Conservation (phyloP, 1,140 invertebrate genomes). For the Drosophila subobscura region DNA sequence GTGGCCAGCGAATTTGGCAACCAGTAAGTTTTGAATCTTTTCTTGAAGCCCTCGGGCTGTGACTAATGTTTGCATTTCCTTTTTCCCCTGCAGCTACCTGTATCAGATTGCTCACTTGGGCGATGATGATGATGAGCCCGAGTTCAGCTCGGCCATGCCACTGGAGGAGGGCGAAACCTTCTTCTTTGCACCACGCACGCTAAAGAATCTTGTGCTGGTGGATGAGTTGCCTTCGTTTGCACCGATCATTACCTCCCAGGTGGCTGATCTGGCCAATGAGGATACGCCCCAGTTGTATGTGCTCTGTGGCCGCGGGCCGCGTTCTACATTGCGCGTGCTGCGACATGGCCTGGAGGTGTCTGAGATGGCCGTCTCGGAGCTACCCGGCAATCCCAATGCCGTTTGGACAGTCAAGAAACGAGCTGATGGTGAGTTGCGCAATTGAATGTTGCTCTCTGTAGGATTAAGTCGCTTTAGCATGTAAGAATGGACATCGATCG, state of each 20-base stretch:
- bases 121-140: slow-evolving; percentile 99
- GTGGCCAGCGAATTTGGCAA: slow-evolving; percentile 99
- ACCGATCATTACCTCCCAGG: slow-evolving; percentile 92
- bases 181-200: slow-evolving; percentile 97
- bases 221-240: slow-evolving; percentile 99
- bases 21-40: slow-evolving; percentile 90
- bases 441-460: slow-evolving; percentile 14
- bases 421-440: slow-evolving; percentile 87
- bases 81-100: slow-evolving; percentile 89
- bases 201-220: slow-evolving; percentile 98
- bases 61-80: background rate
- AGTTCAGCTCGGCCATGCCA: slow-evolving; percentile 99
- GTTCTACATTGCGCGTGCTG: slow-evolving; percentile 96
- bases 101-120: slow-evolving; percentile 99
- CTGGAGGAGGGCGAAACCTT: slow-evolving; percentile 99
- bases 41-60: accelerated
- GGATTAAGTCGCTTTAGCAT: slow-evolving; percentile 40
- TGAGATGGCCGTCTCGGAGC: slow-evolving; percentile 99
- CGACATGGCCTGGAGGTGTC: slow-evolving; percentile 98
- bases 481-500: slow-evolving; percentile 33
- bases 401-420: slow-evolving; percentile 99
- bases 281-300: slow-evolving; percentile 99
- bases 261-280: slow-evolving; percentile 95
- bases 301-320: slow-evolving; percentile 96
- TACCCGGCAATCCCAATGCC: slow-evolving; percentile 99